Evolutionary conservation across 2,113 vertebrate genomes (phyloP).

Genomic region (Puma concolor): DNA sequence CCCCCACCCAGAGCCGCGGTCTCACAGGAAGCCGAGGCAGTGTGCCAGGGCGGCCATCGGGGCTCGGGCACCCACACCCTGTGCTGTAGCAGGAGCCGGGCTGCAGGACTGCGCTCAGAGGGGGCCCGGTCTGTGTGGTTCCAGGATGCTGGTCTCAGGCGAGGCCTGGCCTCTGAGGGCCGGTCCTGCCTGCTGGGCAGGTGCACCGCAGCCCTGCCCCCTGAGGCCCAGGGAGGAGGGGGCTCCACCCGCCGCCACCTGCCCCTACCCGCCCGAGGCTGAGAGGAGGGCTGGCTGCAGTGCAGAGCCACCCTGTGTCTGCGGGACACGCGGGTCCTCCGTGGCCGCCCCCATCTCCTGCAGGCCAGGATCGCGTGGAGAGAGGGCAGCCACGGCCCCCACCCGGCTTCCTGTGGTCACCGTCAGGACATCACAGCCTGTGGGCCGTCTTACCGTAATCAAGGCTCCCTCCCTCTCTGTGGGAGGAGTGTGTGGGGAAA

Average conservation of each 20-base stretch:
- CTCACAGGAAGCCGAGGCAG: background rate
- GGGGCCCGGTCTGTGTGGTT: background rate
- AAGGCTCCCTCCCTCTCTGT: accelerated
- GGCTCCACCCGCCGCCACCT: accelerated
- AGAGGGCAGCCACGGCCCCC: background rate
- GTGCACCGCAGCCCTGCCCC: too few relatives aligned
- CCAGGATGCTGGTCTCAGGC: accelerated
- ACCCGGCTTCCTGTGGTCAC: background rate
- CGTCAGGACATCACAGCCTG: background rate
- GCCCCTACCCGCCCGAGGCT: accelerated
- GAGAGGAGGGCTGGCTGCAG: background rate
- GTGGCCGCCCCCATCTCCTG: too few relatives aligned
- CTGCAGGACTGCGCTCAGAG: background rate
- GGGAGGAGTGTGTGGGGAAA: background rate
- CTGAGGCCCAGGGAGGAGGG: background rate
- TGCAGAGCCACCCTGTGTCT: too few relatives aligned
- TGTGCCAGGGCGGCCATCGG: background rate
- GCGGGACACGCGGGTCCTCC: background rate
- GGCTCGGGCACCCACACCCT: background rate
- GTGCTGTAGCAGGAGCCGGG: accelerated
- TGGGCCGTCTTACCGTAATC: background rate
- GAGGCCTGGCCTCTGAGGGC: background rate
- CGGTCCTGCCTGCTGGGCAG: background rate
- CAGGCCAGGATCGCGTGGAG: background rate
- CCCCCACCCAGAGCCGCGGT: background rate